phyloP scores from a whole-genome alignment of 1,140 invertebrate species.

The Latrodectus geometricus region DNA sequence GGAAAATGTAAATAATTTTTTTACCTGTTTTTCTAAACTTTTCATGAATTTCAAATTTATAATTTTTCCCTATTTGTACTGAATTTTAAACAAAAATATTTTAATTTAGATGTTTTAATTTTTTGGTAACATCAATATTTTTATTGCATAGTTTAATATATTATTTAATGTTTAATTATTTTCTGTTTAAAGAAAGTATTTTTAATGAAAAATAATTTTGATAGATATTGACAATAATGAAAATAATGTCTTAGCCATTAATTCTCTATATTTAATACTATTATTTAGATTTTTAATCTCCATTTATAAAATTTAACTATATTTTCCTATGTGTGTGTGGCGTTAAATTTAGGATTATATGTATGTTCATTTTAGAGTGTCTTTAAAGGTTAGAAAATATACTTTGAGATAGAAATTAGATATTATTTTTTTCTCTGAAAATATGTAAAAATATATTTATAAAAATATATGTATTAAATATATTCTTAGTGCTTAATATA shows the following conservation, averaged over 20 bases:
- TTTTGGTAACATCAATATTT: too few species aligned
- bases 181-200: too few species aligned
- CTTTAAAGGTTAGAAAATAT: not conserved
- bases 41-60: not conserved
- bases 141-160: too few species aligned
- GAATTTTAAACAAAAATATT: not conserved
- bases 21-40: slow-evolving; percentile 23
- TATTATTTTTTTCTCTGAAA: too few species aligned
- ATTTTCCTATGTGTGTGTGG: not conserved
- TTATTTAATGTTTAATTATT: too few species aligned
- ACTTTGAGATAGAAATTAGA: too few species aligned
- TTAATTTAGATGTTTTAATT: not conserved
- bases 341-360: not conserved
- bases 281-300: not conserved
- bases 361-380: not conserved
- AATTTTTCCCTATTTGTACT: slow-evolving; percentile 1
- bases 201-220: too few species aligned
- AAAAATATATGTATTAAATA: too few species aligned
- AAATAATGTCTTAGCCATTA: too few species aligned
- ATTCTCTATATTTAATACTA: not conserved
- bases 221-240: too few species aligned
- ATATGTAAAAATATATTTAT: too few species aligned
- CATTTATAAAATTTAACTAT: not conserved
- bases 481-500: too few species aligned
- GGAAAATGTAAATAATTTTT: slow-evolving; percentile 78